Base-by-base conservation (phyloP, 2,888 invertebrate species). In the Heliconius ethilla region DNA sequence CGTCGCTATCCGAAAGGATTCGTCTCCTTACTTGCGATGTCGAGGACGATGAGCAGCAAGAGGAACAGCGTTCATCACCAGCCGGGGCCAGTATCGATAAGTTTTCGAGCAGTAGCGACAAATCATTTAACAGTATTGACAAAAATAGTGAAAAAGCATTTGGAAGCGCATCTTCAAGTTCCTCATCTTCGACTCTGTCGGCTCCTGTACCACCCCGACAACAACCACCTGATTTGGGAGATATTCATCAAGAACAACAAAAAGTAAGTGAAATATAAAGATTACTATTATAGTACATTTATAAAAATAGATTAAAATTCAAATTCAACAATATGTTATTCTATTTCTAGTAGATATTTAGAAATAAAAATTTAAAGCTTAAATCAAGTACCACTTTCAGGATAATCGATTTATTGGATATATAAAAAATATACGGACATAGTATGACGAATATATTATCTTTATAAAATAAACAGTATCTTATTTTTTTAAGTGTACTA, bases 21-120 rank as follows among this genome's bases (percentile, higher is more conserved):
- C 96, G 97, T 70, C 96, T 97, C 86, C 92, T 98, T 73, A 98
- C 98, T 1, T 98, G 98, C 87, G 97, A 98, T 88, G 96, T 97
- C 63, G 98, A 98, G 80, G 97, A 97, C 70, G 95, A 96, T 9
- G 82, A 81, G 0, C 80, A 81, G 11, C 88, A 90, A 0, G 94
- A 95, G 22, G 92, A 90, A 77, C 94, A 95, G 25, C 93, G 95
- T 7, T 94, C 96, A 0, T 96, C 96, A 80, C 96, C 97, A 0
- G 95, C 96, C 0, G 96, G 96, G 0, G 96, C 96, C 83, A 96
- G 85, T 83, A 90, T 85, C 75, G 96, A 96, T 83, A 96, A 96
- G 85, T 95, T 95, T 82, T 95, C 96, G 78, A 96, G 95, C 95
- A 82, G 94, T 95, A 90, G 88, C 75, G 91, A 92, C 79, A 84